phyloP scores from a whole-genome alignment of 2,797 vertebrate genomes.

The Crotalus adamanteus region DNA sequence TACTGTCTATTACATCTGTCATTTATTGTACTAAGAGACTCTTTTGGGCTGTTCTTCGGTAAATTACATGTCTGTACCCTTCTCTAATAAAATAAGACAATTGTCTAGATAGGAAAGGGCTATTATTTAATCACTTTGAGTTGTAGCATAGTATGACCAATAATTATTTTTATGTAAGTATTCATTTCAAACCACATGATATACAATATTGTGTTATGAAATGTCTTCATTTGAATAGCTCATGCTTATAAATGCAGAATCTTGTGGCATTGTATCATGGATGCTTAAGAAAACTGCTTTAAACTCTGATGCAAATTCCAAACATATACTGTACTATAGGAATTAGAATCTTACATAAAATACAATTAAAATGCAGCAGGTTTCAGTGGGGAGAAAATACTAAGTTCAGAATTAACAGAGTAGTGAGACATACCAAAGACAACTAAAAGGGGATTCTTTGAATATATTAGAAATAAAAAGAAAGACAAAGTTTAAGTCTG shows the following conservation, averaged over 20 bases:
- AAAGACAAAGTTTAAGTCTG: background rate
- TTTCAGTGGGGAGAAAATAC: background rate
- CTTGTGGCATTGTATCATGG: background rate
- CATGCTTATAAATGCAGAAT: background rate
- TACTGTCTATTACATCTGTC: background rate
- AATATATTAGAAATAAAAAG: background rate
- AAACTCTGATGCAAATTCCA: background rate
- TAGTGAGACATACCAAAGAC: background rate
- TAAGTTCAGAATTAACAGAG: background rate
- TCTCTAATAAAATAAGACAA: background rate
- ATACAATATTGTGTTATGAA: background rate
- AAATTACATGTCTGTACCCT: background rate
- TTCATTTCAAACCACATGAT: background rate
- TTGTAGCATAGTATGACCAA: background rate
- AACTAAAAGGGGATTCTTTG: background rate
- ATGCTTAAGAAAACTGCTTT: background rate
- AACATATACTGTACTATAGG: background rate
- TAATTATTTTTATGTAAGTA: background rate
- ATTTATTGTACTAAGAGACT: background rate
- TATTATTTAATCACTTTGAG: background rate
- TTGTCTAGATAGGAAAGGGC: background rate
- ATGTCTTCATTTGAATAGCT: background rate
- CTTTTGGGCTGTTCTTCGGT: background rate
- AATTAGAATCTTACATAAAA: background rate
- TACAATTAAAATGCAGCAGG: background rate